Base-by-base conservation (phyloP, 2,888 invertebrate species). In the Mythimna ferrago region DNA sequence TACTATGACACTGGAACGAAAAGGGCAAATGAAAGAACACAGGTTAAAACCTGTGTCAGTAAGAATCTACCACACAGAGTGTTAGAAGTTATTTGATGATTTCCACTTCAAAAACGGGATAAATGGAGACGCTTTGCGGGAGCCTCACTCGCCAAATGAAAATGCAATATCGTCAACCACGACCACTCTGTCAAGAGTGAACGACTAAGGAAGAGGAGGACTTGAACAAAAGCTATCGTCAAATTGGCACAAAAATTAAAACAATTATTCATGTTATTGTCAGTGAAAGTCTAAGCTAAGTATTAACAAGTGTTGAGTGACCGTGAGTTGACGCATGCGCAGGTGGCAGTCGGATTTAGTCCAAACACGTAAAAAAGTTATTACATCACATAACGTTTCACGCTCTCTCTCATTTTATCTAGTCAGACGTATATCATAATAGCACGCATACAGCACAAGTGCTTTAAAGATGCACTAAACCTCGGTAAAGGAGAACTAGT, bases 351-450 rank as follows among this genome's bases (percentile, higher is more conserved):
- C 65, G 53, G 63, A 78, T 83, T 83, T 86, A 87, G 88, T 86
- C 81, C 82, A 89, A 88, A 88, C 85, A 83, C 84, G 84, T 89
- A 86, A 88, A 89, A 80, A 76, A 84, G 71, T 86, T 89, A 89
- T 92, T 90, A 87, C 88, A 89, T 91, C 84, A 92, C 85, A 76
- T 80, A 82, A 87, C 71, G 76, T 86, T 86, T 89, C 68, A 85
- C 81, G 73, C 78, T 85, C 80, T 89, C 87, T 88, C 88, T 85
- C 80, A 84, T 87, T 86, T 86, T 88, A 86, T 87, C 84, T 76
- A 80, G 73, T 61, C 78, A 78, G 69, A 75, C 79, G 76, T 83
- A 76, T 64, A 83, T 84, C 71, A 75, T 61, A 74, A 78, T 70
- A 66, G 14, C 69, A 76, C 61, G 63, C 21, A 61, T 81, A 80